phyloP scores from a whole-genome alignment of 2,797 vertebrate genomes.

The Tragopan temminckii region DNA sequence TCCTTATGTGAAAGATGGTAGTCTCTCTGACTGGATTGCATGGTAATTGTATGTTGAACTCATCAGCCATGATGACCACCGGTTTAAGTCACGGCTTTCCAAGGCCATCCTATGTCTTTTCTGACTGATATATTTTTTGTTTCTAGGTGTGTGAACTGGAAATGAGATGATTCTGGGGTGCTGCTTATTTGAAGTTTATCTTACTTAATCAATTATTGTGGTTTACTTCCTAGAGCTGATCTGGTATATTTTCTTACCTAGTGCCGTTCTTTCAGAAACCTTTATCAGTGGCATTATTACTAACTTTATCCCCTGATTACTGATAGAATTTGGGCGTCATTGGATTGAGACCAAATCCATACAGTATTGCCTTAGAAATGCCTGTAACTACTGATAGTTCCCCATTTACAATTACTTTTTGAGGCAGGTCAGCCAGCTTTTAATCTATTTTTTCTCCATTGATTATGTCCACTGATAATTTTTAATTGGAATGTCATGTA shows the following conservation, averaged over 20 bases:
- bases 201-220: neutral
- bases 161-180: neutral
- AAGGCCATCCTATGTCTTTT: neutral
- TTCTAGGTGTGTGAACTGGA: neutral
- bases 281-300: neutral
- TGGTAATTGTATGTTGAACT: neutral
- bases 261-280: neutral
- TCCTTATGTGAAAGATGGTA: neutral
- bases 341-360: neutral
- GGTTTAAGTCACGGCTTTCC: neutral
- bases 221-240: neutral
- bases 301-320: neutral
- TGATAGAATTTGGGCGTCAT: neutral
- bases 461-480: constrained; percentile 46
- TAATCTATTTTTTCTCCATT: constrained; percentile 36
- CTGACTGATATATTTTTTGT: neutral
- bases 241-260: neutral
- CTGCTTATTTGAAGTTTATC: neutral
- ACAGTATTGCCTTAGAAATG: constrained; percentile 1
- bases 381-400: constrained; percentile 20
- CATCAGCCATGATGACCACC: neutral
- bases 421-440: neutral
- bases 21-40: neutral
- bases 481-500: constrained; percentile 53
- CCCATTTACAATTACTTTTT: constrained; percentile 25